phyloP scores from a whole-genome alignment of 2,888 invertebrate species.

The Ctena decussata region DNA sequence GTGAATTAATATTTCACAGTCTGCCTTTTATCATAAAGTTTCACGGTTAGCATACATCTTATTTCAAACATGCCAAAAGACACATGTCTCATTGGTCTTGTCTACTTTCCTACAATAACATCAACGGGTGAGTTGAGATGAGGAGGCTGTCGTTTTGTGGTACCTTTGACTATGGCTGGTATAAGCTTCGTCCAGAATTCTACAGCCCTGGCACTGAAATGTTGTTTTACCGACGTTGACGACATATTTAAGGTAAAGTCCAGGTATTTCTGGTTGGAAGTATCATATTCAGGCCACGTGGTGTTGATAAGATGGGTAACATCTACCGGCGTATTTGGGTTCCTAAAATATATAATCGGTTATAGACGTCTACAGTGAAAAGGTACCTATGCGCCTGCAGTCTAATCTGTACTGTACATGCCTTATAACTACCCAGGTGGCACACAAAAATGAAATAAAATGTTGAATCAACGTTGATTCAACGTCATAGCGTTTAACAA shows the following conservation, averaged over 20 bases:
- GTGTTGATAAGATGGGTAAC: constrained; percentile 21
- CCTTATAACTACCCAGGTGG: no score
- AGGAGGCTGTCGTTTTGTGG: neutral
- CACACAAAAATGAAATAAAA: no score
- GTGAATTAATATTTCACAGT: no score
- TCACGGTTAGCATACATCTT: no score
- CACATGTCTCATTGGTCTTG: no score
- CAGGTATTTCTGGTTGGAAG: constrained; percentile 30
- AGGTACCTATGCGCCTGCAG: no score
- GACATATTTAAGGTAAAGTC: constrained; percentile 26
- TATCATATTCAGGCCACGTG: constrained; percentile 47
- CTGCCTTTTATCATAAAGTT: no score
- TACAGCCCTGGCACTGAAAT: constrained; percentile 24
- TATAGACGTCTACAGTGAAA: no score
- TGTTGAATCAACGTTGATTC: no score
- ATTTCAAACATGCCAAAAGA: no score
- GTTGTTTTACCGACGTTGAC: neutral
- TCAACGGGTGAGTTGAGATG: neutral
- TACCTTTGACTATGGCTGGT: constrained; percentile 2
- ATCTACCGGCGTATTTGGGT: constrained; percentile 45
- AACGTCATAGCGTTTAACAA: no score
- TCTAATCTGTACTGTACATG: no score
- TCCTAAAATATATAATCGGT: constrained; percentile 18
- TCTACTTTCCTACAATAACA: neutral
- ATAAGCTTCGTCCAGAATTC: constrained; percentile 36